Evolutionary conservation across 1,140 invertebrate genomes (phyloP).

Genomic region (Drosophila saltans): DNA sequence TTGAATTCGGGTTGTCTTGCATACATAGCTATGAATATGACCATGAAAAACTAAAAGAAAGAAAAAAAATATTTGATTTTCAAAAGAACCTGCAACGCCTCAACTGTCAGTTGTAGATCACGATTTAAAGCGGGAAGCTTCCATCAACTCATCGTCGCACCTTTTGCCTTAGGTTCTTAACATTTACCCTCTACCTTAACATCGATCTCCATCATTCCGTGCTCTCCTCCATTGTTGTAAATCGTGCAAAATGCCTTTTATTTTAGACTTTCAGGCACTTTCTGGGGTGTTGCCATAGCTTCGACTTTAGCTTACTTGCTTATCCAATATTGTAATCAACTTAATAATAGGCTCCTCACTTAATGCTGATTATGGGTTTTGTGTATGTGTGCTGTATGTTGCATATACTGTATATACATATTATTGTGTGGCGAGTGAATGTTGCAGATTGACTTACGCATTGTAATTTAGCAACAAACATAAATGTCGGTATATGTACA

Average conservation of each 20-base stretch:
- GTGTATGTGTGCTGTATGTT: constrained; percentile 25
- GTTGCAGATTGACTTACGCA: constrained; percentile 50
- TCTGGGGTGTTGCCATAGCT: constrained; percentile 62
- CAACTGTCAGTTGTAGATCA: constrained; percentile 70
- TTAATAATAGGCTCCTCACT: constrained; percentile 65
- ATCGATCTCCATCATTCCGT: not conserved
- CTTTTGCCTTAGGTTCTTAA: constrained; percentile 35
- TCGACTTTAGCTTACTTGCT: constrained; percentile 41
- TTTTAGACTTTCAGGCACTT: constrained; percentile 27
- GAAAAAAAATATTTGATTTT: not conserved
- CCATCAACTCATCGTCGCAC: constrained; percentile 66
- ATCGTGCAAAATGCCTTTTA: constrained; percentile 50
- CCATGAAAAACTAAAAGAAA: constrained; percentile 38
- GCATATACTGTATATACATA: constrained; percentile 1
- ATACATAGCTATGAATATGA: constrained; percentile 19
- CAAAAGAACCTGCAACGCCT: constrained; percentile 59
- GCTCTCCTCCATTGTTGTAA: constrained; percentile 27
- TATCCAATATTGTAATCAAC: constrained; percentile 74
- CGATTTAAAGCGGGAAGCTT: constrained; percentile 53
- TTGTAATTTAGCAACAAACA: constrained; percentile 49
- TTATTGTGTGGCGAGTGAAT: constrained; percentile 35
- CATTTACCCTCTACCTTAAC: not conserved
- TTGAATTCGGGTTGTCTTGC: constrained; percentile 43
- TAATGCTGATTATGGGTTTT: constrained; percentile 69
- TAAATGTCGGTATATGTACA: constrained; percentile 27